Evolutionary conservation across 53 echinoderm and acorn worm genomes (phyloP), one percentile per base, ranked within the genome.

Genomic region (Paracentrotus lividus): DNA sequence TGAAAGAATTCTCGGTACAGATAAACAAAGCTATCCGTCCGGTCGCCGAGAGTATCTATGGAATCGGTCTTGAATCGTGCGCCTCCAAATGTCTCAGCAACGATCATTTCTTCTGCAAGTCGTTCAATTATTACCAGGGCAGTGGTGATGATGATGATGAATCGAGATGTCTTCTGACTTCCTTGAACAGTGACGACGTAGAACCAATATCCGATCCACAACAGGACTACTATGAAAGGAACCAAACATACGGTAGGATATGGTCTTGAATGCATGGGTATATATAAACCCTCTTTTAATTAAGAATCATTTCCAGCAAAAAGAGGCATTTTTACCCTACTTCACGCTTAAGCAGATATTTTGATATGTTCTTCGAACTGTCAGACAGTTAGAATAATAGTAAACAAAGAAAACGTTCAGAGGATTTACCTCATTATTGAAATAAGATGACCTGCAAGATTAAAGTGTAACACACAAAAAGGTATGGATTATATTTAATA

Each of bases 151-250:
- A 12, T 21, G 92, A 29, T 9, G n/a, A 23, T 38, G 33, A 68
- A 29, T 75, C 65, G 12, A 14, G 60, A 8, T 96, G 96, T 44
- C 53, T 76, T 5, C 59, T 96, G 85, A 72, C 90, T 40, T 18
- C 68, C 15, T 24, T 60, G 23, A 88, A 93, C 40, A 20, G 85
- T 9, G 56, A 84, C 7, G 94, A 94, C 77, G 90, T 24, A 5
- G 43, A 33, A 2, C n/a, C 86, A 31, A 20, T 43, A 1, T 57
- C 88, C 8, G 93, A 88, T 31, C 6, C 78, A 4, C 64, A 76
- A 18, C 86, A 88, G 26, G 93, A 93, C 58, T 96, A 94, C 78
- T 96, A 93, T 40, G 93, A 94, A 69, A 93, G 94, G 42, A 96
- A 96, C 61, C 84, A 85, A 78, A 94, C 95, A 55, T 94, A 90